These are phyloP conservation scores for Bucorvus abyssinicus DNA, from an alignment of 2,797 vertebrate genomes.

Conservation along the genomic window DNA sequence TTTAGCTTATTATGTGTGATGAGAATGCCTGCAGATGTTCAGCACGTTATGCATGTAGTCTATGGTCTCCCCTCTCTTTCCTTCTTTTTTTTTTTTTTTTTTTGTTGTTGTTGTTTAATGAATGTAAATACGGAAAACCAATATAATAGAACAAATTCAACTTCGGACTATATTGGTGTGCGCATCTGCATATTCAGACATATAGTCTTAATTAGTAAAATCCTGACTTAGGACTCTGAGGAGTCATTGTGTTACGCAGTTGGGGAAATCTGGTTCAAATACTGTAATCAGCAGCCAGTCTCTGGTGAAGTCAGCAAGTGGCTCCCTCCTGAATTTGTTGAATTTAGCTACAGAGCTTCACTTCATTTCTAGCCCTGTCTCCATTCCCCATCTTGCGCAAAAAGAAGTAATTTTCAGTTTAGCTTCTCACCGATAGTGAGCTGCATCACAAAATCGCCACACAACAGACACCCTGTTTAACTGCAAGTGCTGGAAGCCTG, in stretches of 20 bases:
- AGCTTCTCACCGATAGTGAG: slow-evolving; percentile 40
- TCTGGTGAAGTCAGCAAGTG: slow-evolving; percentile 16
- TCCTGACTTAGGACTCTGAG: slow-evolving; percentile 8
- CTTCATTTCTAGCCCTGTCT: neutral
- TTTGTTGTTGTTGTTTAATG: no score
- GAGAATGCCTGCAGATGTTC: neutral
- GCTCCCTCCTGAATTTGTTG: slow-evolving; percentile 19
- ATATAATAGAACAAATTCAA: neutral
- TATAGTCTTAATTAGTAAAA: slow-evolving; percentile 30
- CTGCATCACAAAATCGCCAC: slow-evolving; percentile 35
- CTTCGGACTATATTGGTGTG: neutral
- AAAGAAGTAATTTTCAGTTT: slow-evolving; percentile 54
- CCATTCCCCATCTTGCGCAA: neutral
- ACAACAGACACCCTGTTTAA: slow-evolving; percentile 11
- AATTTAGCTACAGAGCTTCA: slow-evolving; percentile 11
- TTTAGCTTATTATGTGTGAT: neutral
- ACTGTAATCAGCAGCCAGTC: neutral
- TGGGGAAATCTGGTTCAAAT: slow-evolving; percentile 35
- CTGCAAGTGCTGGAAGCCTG: slow-evolving; percentile 47
- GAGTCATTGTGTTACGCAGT: neutral
- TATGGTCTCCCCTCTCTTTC: neutral
- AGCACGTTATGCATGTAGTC: neutral
- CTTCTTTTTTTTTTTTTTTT: no score
- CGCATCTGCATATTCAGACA: neutral
- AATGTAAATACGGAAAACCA: neutral